Evolutionary conservation across 2,797 vertebrate species (phyloP).

Genomic region (Lacerta agilis): DNA sequence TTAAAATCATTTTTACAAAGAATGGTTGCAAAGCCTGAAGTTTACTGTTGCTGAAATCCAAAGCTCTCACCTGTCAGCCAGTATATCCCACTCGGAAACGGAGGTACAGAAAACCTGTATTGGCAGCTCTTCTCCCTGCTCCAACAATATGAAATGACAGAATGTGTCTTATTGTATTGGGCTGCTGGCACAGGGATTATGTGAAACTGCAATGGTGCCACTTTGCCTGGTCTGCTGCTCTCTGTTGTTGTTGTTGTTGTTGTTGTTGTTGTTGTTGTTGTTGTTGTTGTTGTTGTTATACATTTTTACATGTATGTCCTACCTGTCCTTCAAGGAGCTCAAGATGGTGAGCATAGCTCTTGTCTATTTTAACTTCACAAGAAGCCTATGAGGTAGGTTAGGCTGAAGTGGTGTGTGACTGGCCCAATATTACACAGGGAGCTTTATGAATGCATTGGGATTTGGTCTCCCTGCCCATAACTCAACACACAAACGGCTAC

Average conservation of each 20-base stretch:
- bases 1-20: no score
- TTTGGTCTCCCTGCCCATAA: neutral
- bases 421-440: neutral
- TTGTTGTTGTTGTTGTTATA: no score
- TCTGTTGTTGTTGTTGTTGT: neutral
- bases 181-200: no score
- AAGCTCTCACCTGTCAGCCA: no score
- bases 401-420: neutral
- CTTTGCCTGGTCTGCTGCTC: neutral
- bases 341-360: neutral
- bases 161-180: no score
- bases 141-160: no score
- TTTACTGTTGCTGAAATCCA: no score
- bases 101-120: no score
- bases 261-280: no score
- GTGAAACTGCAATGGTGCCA: neutral
- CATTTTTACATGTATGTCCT: neutral
- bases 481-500: neutral
- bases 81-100: no score
- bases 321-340: neutral
- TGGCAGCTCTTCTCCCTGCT: no score
- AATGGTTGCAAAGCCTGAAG: no score
- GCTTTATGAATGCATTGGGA: neutral
- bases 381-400: neutral
- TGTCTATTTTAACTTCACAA: neutral